Percentiles rank a stretch among this genome's conserved stretches.
These are phyloP conservation scores for Capitulum mitella DNA, from an alignment of 2,888 invertebrate genomes.

Conservation along the genomic window DNA sequence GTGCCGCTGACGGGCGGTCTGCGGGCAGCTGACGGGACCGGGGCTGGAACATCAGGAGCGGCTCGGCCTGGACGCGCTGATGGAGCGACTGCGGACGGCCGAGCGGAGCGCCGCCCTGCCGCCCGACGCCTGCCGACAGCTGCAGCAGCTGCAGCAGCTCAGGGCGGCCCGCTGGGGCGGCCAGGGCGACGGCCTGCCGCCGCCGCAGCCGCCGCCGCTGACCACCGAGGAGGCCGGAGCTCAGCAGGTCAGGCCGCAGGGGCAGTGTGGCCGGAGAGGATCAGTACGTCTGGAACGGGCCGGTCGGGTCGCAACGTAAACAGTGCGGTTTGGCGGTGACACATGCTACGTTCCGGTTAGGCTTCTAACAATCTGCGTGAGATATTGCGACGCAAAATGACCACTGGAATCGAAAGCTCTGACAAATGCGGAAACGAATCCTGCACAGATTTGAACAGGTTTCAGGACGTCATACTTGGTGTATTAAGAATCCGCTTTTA, in stretches of 20 bases:
- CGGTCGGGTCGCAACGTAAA: no score
- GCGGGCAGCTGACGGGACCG: neutral
- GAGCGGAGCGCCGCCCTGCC: neutral
- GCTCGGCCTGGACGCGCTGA: neutral
- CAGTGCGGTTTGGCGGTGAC: no score
- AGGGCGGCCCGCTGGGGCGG: neutral
- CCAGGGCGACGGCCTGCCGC: neutral
- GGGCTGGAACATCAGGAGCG: neutral
- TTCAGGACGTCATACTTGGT: no score
- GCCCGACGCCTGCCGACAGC: neutral
- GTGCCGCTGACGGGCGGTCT: neutral
- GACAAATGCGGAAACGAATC: no score
- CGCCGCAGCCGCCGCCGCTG: neutral
- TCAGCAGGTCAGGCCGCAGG: neutral
- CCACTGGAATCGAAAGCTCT: no score
- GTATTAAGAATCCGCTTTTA: no score
- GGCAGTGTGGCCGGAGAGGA: no score
- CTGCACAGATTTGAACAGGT: no score
- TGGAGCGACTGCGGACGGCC: neutral
- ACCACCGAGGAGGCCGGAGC: neutral
- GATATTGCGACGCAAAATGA: no score
- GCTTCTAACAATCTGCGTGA: no score
- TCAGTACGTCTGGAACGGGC: no score
- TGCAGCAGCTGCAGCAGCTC: neutral
- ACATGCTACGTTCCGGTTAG: no score